Conservation (phyloP, 2,888 invertebrate species). For the Drosophila paracracens region DNA sequence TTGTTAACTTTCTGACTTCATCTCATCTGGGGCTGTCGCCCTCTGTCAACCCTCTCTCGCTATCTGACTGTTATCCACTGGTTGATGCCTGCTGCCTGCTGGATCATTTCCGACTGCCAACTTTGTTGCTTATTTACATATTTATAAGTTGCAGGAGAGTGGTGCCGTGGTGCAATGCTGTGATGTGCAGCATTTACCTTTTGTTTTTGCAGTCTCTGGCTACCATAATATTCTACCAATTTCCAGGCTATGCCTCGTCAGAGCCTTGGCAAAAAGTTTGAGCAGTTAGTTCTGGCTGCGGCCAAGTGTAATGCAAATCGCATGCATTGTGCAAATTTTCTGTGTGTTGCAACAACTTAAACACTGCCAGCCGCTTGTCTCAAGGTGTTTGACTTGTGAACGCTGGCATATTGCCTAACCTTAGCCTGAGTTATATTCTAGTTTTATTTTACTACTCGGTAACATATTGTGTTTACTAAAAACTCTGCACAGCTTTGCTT, state of each 20-base stretch:
- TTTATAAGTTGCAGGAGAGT: constrained; percentile 62
- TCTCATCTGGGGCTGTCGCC: constrained; percentile 26
- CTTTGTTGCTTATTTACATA: constrained; percentile 77
- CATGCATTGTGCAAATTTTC: constrained; percentile 73
- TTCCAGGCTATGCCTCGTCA: constrained; percentile 40
- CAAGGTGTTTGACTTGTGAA: constrained; percentile 70
- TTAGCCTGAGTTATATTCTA: constrained; percentile 43
- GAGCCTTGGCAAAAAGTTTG: constrained; percentile 11
- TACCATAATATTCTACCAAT: constrained; percentile 68
- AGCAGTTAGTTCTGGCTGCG: constrained; percentile 29
- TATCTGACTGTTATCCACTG: background rate
- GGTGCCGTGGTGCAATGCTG: constrained; percentile 8
- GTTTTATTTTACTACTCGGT: constrained; percentile 52
- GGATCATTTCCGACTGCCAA: constrained; percentile 52
- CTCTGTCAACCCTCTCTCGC: background rate
- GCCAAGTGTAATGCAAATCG: constrained; percentile 67
- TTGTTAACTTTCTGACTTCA: constrained; percentile 62
- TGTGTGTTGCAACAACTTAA: constrained; percentile 56
- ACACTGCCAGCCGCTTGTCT: constrained; percentile 17
- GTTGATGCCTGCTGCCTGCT: constrained; percentile 15
- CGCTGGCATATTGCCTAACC: constrained; percentile 70
- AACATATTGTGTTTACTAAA: constrained; percentile 47
- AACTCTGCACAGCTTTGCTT: constrained; percentile 38
- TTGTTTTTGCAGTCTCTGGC: constrained; percentile 52
- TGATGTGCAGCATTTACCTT: constrained; percentile 43